These are phyloP conservation scores for Takifugu rubripes DNA, from an alignment of 2,797 vertebrate genomes.

Conservation along the genomic window DNA sequence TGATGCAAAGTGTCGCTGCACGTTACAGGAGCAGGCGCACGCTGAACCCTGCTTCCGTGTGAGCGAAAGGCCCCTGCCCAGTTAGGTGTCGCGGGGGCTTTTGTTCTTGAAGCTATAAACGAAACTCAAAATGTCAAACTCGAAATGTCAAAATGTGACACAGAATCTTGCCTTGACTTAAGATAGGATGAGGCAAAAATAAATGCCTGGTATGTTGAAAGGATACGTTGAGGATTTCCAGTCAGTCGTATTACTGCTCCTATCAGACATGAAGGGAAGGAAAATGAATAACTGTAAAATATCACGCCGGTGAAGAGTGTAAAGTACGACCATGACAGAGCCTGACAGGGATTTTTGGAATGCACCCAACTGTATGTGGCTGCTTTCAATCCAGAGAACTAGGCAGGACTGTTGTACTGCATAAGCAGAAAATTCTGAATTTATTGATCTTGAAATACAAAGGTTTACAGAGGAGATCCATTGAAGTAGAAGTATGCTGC, in stretches of 20 bases:
- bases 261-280: too few species aligned
- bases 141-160: too few species aligned
- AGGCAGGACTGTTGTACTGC: neutral
- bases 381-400: too few species aligned
- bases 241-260: too few species aligned
- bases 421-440: slow-evolving; percentile 36
- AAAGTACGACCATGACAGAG: too few species aligned
- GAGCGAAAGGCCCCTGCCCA: slow-evolving; percentile 37
- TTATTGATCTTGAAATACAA: slow-evolving; percentile 10
- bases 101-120: neutral
- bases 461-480: neutral
- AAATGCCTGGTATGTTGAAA: too few species aligned
- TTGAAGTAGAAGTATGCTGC: slow-evolving; percentile 47
- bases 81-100: slow-evolving; percentile 24
- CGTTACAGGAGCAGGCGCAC: slow-evolving; percentile 47
- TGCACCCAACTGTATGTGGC: neutral
- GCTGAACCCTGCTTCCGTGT: slow-evolving; percentile 47
- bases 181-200: too few species aligned
- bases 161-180: too few species aligned
- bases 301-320: too few species aligned
- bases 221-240: too few species aligned
- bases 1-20: slow-evolving; percentile 63
- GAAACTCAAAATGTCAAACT: too few species aligned
- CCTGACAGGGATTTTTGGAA: neutral
- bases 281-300: too few species aligned